Conservation (phyloP, 2,888 invertebrate species). For the Hypomecis punctinalis region DNA sequence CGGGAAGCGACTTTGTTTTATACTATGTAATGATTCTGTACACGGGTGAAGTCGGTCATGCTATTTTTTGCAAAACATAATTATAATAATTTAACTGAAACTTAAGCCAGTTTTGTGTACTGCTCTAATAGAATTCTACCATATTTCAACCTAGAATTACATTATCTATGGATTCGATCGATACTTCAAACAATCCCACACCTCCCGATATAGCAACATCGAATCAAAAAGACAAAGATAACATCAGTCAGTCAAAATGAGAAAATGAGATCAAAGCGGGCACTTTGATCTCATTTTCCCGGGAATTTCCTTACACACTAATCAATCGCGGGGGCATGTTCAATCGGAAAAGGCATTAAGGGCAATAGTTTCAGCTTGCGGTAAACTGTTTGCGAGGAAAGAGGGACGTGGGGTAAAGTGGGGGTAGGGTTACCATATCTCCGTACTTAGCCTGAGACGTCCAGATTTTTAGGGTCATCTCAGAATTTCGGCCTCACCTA, state of each 20-base stretch:
- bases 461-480: too few relatives aligned
- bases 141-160: too few relatives aligned
- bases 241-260: constrained; percentile 44
- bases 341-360: constrained; percentile 81
- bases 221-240: constrained; percentile 42
- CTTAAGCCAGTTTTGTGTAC: too few relatives aligned
- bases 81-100: too few relatives aligned
- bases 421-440: constrained; percentile 7
- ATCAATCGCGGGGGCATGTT: constrained; percentile 75
- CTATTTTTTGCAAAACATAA: too few relatives aligned
- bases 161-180: too few relatives aligned
- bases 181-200: constrained; percentile 14
- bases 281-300: constrained; percentile 76
- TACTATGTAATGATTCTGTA: too few relatives aligned
- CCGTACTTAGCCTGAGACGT: too few relatives aligned
- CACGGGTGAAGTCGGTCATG: too few relatives aligned
- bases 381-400: constrained; percentile 75
- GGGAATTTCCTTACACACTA: constrained; percentile 77
- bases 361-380: constrained; percentile 82
- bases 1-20: too few relatives aligned
- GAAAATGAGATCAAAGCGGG: constrained; percentile 50
- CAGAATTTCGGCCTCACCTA: too few relatives aligned
- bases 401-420: constrained; percentile 50
- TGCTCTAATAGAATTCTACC: too few relatives aligned
- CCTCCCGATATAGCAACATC: constrained; percentile 13